Evolutionary conservation across 2,797 vertebrate species (phyloP).

Genomic region (Coracias cyanogaster): DNA sequence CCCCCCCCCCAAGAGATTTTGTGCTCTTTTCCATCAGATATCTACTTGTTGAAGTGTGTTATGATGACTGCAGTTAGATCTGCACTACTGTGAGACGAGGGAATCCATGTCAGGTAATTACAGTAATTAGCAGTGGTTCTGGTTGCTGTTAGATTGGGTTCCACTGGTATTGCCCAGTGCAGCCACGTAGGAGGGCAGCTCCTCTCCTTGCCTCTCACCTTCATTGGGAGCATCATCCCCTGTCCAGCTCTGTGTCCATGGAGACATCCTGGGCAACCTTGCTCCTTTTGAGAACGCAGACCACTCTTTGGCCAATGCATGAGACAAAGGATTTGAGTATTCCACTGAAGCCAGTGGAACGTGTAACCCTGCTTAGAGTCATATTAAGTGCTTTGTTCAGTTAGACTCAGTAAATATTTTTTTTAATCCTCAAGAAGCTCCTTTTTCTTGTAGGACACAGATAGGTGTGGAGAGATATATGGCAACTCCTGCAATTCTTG

Average conservation of each 20-base stretch:
- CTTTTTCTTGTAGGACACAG: background rate
- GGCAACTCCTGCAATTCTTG: background rate
- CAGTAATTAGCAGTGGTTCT: rapidly evolving
- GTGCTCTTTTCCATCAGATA: background rate
- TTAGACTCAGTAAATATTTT: background rate
- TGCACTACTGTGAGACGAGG: background rate
- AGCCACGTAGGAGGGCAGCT: background rate
- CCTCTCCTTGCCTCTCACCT: background rate
- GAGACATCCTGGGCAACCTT: background rate
- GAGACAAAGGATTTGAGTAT: background rate
- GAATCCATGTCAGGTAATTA: background rate
- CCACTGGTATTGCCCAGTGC: rapidly evolving
- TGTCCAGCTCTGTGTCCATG: rapidly evolving
- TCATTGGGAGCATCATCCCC: background rate
- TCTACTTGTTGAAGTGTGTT: background rate
- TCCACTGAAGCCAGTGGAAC: background rate
- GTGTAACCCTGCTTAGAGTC: background rate
- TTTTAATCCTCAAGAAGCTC: background rate
- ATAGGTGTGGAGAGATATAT: background rate
- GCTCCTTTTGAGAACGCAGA: background rate
- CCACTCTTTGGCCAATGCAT: background rate
- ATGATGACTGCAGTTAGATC: background rate
- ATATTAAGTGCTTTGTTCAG: background rate
- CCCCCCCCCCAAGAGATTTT: no score
- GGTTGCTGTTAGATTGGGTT: background rate